These are phyloP conservation scores for Willisornis vidua DNA, from an alignment of 2,113 vertebrate species.

Conservation along the genomic window DNA sequence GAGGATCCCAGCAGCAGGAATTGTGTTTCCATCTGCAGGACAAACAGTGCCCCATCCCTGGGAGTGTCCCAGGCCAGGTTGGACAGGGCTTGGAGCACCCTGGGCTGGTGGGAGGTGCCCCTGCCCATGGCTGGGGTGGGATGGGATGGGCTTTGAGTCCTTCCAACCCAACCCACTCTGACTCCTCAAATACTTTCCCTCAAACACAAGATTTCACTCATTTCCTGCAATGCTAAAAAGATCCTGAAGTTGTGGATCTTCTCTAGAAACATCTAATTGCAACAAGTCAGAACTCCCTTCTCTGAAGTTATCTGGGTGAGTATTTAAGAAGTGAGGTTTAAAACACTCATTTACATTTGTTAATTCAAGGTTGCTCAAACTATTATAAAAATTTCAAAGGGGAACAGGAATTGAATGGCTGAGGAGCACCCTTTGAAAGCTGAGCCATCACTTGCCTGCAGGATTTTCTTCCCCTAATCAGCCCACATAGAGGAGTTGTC, in stretches of 20 bases:
- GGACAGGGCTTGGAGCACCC: neutral
- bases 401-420: neutral
- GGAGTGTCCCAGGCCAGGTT: neutral
- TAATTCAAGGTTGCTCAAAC: slow-evolving; percentile 47
- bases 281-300: neutral
- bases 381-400: neutral
- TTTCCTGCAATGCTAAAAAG: neutral
- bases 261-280: neutral
- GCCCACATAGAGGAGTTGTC: slow-evolving; percentile 35
- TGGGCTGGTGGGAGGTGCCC: neutral
- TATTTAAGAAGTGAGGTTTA: neutral
- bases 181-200: neutral
- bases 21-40: neutral
- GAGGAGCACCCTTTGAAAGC: slow-evolving; percentile 42
- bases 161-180: neutral
- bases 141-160: neutral
- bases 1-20: neutral
- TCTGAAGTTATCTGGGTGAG: neutral
- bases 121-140: neutral
- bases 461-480: slow-evolving; percentile 25
- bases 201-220: neutral
- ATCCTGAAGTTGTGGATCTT: neutral
- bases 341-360: slow-evolving; percentile 36
- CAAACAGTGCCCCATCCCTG: neutral
- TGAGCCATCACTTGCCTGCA: slow-evolving; percentile 2